A percentile compares a stretch with the other conserved stretches of the same genome.
These are phyloP conservation scores for Upupa epops DNA, from an alignment of 2,113 vertebrate genomes.

Conservation along the genomic window DNA sequence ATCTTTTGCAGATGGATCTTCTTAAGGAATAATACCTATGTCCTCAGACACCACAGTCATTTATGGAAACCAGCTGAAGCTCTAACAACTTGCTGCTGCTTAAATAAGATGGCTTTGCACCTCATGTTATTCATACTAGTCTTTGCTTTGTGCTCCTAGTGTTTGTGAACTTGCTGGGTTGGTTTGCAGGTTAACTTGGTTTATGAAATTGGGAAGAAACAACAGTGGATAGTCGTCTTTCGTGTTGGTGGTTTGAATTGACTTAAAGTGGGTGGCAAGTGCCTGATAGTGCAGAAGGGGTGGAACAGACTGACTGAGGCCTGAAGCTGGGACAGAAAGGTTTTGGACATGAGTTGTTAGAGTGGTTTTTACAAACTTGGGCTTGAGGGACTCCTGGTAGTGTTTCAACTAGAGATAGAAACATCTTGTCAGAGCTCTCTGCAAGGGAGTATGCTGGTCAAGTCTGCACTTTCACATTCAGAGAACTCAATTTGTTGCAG, in stretches of 20 bases:
- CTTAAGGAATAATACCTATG: neutral
- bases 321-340: neutral
- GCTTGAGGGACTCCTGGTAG: neutral
- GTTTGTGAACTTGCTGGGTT: neutral
- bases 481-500: neutral
- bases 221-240: neutral
- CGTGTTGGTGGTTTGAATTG: neutral
- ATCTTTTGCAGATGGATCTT: neutral
- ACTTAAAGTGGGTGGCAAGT: neutral
- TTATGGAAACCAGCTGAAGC: neutral
- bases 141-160: neutral
- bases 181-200: neutral
- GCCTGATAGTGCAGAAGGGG: neutral
- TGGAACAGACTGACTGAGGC: neutral
- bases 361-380: neutral
- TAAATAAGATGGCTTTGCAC: neutral
- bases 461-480: neutral
- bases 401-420: neutral
- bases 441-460: neutral
- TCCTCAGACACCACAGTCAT: neutral
- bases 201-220: neutral
- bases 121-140: neutral
- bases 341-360: neutral
- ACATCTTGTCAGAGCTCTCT: neutral
- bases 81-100: neutral